Conservation (phyloP, 2,888 invertebrate species). For the Chymomyza caudatula region DNA sequence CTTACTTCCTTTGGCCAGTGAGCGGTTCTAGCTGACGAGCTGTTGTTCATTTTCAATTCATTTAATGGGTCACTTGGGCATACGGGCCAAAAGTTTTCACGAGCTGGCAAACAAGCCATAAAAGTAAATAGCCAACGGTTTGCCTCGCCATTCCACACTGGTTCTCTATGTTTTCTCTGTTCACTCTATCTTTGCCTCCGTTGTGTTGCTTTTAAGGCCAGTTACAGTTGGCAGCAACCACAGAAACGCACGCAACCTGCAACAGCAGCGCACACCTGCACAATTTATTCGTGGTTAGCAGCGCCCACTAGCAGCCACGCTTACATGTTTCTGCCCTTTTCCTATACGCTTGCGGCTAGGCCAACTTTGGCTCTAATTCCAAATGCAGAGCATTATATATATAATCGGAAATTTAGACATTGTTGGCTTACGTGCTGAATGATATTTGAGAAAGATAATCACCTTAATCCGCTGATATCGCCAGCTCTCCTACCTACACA, state of each 20-base stretch:
- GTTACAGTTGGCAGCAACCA: conserved; percentile 4
- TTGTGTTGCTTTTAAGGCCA: background rate
- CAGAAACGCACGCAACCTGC: conserved; percentile 29
- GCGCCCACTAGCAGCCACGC: background rate
- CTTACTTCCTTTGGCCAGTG: background rate
- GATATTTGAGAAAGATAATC: conserved; percentile 68
- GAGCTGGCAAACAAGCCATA: conserved; percentile 66
- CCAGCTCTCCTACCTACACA: background rate
- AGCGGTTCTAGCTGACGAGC: conserved; percentile 5
- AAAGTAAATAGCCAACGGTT: conserved; percentile 56
- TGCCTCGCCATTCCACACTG: background rate
- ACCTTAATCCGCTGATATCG: conserved; percentile 56
- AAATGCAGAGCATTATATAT: conserved; percentile 20
- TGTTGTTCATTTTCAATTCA: conserved; percentile 64
- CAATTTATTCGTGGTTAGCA: conserved; percentile 31
- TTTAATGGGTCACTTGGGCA: conserved; percentile 69
- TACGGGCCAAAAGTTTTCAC: conserved; percentile 55
- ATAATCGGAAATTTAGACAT: conserved; percentile 60
- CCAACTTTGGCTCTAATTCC: conserved; percentile 5
- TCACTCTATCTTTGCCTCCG: background rate
- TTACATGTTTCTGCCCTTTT: background rate
- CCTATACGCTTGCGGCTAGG: background rate
- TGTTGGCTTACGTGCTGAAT: conserved; percentile 67
- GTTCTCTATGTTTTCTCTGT: background rate
- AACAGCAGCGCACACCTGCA: conserved; percentile 51